Percentiles rank a stretch among this genome's conserved stretches.
These are phyloP conservation scores for Rynchops niger DNA, from an alignment of 2,113 vertebrate genomes.

Conservation along the genomic window DNA sequence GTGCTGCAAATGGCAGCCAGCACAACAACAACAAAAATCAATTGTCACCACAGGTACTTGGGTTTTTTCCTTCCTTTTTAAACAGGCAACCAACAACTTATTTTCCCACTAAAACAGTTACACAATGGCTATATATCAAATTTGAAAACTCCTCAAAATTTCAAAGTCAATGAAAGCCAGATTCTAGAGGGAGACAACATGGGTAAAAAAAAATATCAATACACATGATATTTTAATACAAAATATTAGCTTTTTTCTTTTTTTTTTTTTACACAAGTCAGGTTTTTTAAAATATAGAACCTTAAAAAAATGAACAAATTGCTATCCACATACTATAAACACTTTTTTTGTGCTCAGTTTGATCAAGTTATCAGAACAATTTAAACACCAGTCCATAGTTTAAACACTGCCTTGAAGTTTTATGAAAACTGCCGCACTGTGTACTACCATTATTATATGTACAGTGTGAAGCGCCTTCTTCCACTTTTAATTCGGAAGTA, in stretches of 20 bases:
- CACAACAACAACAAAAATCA: not conserved
- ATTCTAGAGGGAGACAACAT: slow-evolving; percentile 69
- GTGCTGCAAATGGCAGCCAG: not conserved
- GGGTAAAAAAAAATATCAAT: slow-evolving; percentile 71
- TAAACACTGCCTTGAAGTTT: slow-evolving; percentile 62
- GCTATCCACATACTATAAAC: slow-evolving; percentile 74
- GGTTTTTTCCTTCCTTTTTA: not conserved
- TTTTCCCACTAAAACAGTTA: slow-evolving; percentile 6
- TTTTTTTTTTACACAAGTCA: slow-evolving; percentile 70
- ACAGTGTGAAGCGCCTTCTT: slow-evolving; percentile 52
- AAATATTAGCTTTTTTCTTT: slow-evolving; percentile 67
- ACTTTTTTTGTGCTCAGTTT: slow-evolving; percentile 73
- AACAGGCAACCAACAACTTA: not conserved
- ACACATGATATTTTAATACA: slow-evolving; percentile 73
- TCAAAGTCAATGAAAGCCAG: slow-evolving; percentile 45
- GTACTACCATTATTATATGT: slow-evolving; percentile 2
- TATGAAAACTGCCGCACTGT: slow-evolving; percentile 34
- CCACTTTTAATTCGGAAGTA: slow-evolving; percentile 18
- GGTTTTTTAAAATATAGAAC: slow-evolving; percentile 72
- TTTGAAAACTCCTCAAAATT: slow-evolving; percentile 31
- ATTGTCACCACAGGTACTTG: not conserved
- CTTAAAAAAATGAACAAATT: slow-evolving; percentile 71
- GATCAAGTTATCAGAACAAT: slow-evolving; percentile 69
- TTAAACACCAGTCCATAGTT: slow-evolving; percentile 64
- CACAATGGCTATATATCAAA: slow-evolving; percentile 10